phyloP scores from a whole-genome alignment of 2,113 vertebrate genomes.

The Uropsilus gracilis region DNA sequence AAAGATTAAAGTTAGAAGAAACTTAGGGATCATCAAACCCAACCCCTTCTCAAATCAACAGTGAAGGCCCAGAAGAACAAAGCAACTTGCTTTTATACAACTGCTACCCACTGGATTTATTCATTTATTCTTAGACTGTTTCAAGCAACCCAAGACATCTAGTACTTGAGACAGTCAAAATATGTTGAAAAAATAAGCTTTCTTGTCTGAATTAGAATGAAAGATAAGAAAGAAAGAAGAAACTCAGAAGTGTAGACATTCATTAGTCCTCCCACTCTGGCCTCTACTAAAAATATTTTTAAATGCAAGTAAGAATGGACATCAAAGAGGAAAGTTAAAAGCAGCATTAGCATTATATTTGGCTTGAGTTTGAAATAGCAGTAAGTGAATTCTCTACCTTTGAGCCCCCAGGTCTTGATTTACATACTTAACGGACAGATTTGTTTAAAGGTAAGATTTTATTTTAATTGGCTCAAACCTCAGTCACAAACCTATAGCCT shows the following conservation, averaged over 20 bases:
- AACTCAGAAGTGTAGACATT: neutral
- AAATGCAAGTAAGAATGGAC: conserved; percentile 4
- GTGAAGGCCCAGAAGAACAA: neutral
- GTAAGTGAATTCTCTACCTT: neutral
- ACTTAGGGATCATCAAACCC: neutral
- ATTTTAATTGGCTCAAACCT: conserved; percentile 29
- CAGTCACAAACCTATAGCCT: neutral
- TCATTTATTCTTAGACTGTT: conserved; percentile 19
- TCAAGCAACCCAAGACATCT: conserved; percentile 2
- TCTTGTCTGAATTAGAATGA: neutral
- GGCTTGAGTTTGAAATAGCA: conserved; percentile 45
- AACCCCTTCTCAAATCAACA: neutral
- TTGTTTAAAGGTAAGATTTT: conserved; percentile 38
- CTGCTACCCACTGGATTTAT: neutral
- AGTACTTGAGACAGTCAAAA: conserved; percentile 23
- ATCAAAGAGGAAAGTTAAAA: conserved; percentile 39
- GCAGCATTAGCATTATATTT: neutral
- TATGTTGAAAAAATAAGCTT: neutral
- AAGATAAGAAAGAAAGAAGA: neutral
- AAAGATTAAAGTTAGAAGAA: neutral
- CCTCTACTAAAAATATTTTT: conserved; percentile 25
- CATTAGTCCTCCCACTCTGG: neutral
- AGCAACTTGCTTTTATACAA: neutral
- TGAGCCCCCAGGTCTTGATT: neutral
- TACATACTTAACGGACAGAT: neutral